A percentile compares a stretch with the other conserved stretches of the same genome.
Conservation (phyloP, 2,888 invertebrate species). For the Tricholauxania praeusta region DNA sequence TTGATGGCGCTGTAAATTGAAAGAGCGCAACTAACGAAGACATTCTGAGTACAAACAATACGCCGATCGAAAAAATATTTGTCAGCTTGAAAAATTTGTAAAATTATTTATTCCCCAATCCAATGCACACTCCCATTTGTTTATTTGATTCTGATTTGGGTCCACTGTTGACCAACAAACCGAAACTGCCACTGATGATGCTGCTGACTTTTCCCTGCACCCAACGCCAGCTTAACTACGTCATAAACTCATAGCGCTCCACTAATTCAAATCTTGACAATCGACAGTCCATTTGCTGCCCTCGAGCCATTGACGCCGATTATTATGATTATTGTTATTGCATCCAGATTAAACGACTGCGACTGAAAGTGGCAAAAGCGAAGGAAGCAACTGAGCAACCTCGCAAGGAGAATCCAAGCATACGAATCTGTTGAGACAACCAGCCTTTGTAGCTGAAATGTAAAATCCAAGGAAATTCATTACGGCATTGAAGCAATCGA, state of each 20-base stretch:
- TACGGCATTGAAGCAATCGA: constrained; percentile 17
- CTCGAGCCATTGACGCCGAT: constrained; percentile 49
- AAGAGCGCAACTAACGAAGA: too few species aligned
- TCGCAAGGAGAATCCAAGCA: neutral
- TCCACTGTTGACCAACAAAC: too few species aligned
- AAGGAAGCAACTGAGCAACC: neutral
- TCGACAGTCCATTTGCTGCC: constrained; percentile 45
- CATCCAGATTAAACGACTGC: constrained; percentile 29
- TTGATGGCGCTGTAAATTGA: too few species aligned
- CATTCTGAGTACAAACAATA: too few species aligned
- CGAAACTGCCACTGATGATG: too few species aligned
- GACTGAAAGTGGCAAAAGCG: neutral
- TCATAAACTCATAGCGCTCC: constrained; percentile 39
- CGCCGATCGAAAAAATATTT: too few species aligned
- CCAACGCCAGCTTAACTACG: constrained; percentile 12
- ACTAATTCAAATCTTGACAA: constrained; percentile 45
- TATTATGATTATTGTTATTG: constrained; percentile 55
- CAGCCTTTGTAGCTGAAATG: neutral
- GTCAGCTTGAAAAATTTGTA: too few species aligned
- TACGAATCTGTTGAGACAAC: neutral
- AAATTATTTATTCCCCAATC: too few species aligned
- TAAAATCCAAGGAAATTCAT: constrained; percentile 23
- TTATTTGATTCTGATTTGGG: too few species aligned
- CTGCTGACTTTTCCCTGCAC: too few species aligned
- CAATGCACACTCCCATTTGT: too few species aligned